A percentile compares a stretch with the other conserved stretches of the same genome.
Evolutionary conservation across 2,888 invertebrate genomes (phyloP).

Genomic region (Nemoura dubitans): DNA sequence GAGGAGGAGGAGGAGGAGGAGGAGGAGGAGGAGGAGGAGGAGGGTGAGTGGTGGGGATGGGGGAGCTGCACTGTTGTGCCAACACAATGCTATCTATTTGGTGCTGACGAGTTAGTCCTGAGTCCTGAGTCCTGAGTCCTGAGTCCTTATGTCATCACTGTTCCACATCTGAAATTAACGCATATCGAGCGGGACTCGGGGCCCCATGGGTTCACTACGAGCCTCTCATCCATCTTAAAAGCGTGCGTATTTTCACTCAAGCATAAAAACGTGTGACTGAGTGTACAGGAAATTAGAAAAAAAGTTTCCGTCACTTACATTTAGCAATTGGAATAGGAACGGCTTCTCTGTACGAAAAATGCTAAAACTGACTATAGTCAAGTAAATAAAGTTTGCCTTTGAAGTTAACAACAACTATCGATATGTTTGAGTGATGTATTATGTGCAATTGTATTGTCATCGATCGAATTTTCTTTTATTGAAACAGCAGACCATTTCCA

Average conservation of each 20-base stretch:
- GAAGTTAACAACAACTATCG: no score
- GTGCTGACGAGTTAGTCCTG: neutral
- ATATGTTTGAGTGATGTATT: no score
- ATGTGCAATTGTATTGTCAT: no score
- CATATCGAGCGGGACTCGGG: neutral
- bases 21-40: neutral
- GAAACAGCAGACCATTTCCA: no score
- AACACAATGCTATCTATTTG: neutral
- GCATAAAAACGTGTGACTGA: conserved; percentile 39
- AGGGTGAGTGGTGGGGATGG: neutral
- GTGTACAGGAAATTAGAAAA: conserved; percentile 34
- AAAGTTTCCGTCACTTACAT: conserved; percentile 36
- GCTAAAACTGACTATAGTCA: neutral
- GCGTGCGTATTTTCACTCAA: conserved; percentile 21
- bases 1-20: neutral
- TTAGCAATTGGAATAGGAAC: conserved; percentile 30
- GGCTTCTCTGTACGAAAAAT: neutral
- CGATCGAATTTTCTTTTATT: no score
- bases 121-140: neutral
- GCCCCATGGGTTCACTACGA: neutral
- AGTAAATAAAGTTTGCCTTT: no score
- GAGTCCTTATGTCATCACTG: no score
- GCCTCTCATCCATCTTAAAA: conserved; percentile 25
- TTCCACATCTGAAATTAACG: no score
- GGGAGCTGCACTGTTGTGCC: no score